Evolutionary conservation across 1,140 invertebrate genomes (phyloP), one percentile per base, ranked within the genome.

Genomic region (Piezodorus guildinii): DNA sequence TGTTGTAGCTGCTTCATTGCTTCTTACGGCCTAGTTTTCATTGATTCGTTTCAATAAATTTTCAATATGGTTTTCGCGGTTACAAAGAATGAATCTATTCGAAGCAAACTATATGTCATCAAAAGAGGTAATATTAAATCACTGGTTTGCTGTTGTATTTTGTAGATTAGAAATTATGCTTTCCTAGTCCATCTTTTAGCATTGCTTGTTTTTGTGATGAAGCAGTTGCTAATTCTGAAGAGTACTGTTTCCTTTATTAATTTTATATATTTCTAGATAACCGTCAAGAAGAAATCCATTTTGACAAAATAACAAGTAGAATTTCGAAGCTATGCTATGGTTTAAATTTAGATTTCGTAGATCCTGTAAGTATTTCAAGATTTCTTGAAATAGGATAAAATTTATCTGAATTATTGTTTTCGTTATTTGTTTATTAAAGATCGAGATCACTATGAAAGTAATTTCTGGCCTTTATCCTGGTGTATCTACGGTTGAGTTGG

Each of bases 241-340:
- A 52, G 17, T 34, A 16, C 17, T 17, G 52, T 43, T 46, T 12
- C 43, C 8, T 56, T 44, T 44, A 16, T 17, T 58, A 19, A n/a
- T 52, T 15, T 65, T 54, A 62, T 64, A 62, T 62, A 58, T 67
- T 76, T 76, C 52, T 69, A 90, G 94, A 88, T 82, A 94, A 93
- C 0, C 79, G 89, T n/a, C 83, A 87, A 71, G 94, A 99, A 76
- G 84, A 87, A 70, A 88, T 98, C 4, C 90, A 95, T 76, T 92
- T 97, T 76, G 95, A 98, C 75, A 98, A 99, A 82, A 98, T 99
- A 63, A 98, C 95, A 2, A 94, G 90, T 0, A 80, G 96, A 69
- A 94, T 99, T 43, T 83, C 88, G 71, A 98, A 98, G 73, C 78
- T 98, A 59, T 97, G 96, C 72, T 97, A 97, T 80, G 91, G 91